Base-by-base conservation (phyloP, 2,113 vertebrate genomes). In the Pipra filicauda region DNA sequence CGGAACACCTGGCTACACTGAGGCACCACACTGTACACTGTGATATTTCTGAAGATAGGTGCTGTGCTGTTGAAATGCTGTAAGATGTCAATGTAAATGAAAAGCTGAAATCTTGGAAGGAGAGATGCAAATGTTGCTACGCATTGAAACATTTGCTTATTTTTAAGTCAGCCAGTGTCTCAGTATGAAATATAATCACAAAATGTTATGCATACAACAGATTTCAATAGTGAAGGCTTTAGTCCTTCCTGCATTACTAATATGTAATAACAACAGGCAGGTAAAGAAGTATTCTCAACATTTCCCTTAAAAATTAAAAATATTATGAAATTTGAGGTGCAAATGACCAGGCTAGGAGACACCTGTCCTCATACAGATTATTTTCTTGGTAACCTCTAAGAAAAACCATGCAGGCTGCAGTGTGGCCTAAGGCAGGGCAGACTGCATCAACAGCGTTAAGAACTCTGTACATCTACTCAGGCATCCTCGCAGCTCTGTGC, bases 381-480 rank as follows among this genome's bases (percentile, higher is more conserved):
- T 74, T 55, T 88, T 77, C 58, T 55, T 23, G 55, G 35, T 69
- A 92, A 26, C 5, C 23, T 27, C 19, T 27, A 46, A 52, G 46
- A 57, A 33, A 55, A 88, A 26, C 1, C 10, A 8, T 18, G 23
- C 12, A 20, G 65, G 69, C 23, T 18, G 35, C 43, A 46, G 46
- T 66, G 37, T 1, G 0, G 27, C 44, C 44, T 1, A 0, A 26
- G 31, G 31, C 55, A 66, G 55, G 37, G 27, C 31, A 74, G 71
- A 49, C 27, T 37, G 15, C 39, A 24, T 11, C 24, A 35, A 31
- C 33, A 51, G 23, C 12, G n/a, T 37, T 18, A 61, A 41, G 16
- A 69, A 8, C 21, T 64, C 26, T 21, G 26, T 16, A 35, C 26
- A n/a, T 35, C 43, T 59, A 35, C 61, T 81, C 55, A 44, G 41